Conservation (phyloP, 2,113 vertebrate genomes). For the Alethe castanea region DNA sequence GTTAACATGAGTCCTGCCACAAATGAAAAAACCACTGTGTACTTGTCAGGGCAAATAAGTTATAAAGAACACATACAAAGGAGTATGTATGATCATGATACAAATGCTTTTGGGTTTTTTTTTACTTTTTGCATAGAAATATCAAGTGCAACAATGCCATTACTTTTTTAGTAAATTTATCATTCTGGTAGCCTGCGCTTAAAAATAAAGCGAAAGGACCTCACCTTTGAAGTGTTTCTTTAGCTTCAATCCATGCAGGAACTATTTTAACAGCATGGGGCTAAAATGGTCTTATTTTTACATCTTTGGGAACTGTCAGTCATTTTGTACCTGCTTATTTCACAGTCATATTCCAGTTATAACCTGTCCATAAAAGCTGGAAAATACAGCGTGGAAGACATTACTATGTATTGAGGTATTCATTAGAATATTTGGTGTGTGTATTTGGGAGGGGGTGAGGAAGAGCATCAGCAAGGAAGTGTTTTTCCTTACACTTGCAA, state of each 20-base stretch:
- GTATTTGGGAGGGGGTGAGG: background rate
- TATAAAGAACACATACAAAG: background rate
- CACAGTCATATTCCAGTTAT: constrained; percentile 12
- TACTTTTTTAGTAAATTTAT: background rate
- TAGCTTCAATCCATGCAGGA: background rate
- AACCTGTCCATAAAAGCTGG: background rate
- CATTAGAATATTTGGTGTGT: background rate
- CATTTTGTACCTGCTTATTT: constrained; percentile 36
- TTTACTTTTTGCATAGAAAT: background rate
- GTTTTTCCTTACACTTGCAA: background rate
- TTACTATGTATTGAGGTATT: background rate
- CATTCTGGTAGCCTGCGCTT: background rate
- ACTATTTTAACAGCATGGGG: background rate
- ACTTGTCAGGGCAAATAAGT: background rate
- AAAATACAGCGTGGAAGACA: background rate
- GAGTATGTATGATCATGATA: background rate
- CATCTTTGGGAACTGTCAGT: background rate
- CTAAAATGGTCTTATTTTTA: constrained; percentile 18
- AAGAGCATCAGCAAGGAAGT: background rate
- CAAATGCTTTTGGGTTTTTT: background rate
- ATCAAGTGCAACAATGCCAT: background rate
- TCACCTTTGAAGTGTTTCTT: background rate
- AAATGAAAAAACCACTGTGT: background rate
- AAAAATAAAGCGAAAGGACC: background rate
- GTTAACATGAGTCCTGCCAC: background rate